Conservation (phyloP, 1,140 invertebrate species). For the Drosophila murphyi region DNA sequence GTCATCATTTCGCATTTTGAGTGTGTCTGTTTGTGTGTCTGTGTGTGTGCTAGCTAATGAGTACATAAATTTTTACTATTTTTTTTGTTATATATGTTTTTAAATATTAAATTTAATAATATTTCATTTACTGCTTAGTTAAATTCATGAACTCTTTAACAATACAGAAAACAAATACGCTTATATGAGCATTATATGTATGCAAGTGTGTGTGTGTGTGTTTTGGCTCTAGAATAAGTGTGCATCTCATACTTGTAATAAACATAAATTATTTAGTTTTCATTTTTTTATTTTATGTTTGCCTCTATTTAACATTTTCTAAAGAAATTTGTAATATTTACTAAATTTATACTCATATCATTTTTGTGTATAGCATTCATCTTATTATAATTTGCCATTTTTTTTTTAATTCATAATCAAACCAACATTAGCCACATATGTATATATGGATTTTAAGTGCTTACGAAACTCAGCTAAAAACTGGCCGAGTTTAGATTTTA, state of each 20-base stretch:
- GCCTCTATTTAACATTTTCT: conserved; percentile 51
- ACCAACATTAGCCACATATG: conserved; percentile 76
- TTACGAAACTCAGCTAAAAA: conserved; percentile 6
- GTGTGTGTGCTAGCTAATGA: conserved; percentile 52
- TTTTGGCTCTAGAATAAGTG: conserved; percentile 34
- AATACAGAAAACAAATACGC: conserved; percentile 40
- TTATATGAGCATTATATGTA: conserved; percentile 50
- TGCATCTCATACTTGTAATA: conserved; percentile 33
- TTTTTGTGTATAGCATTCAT: conserved; percentile 42
- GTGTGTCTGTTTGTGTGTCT: conserved; percentile 44
- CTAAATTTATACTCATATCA: conserved; percentile 33
- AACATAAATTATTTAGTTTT: conserved; percentile 22
- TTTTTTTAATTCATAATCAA: conserved; percentile 56
- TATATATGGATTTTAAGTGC: conserved; percentile 36
- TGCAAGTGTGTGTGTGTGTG: conserved; percentile 36
- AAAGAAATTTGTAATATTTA: conserved; percentile 37
- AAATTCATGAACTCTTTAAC: conserved; percentile 48
- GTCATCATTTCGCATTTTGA: conserved; percentile 78
- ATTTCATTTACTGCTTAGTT: conserved; percentile 31
- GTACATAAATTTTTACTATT: conserved; percentile 47
- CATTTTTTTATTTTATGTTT: background rate
- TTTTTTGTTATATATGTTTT: conserved; percentile 37
- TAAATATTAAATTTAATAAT: conserved; percentile 47
- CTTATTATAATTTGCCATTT: background rate
- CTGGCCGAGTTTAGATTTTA: conserved; percentile 2